Percentiles rank a stretch among this genome's conserved stretches.
These are phyloP conservation scores for Microplitis demolitor DNA, from an alignment of 1,140 invertebrate species.

Conservation along the genomic window DNA sequence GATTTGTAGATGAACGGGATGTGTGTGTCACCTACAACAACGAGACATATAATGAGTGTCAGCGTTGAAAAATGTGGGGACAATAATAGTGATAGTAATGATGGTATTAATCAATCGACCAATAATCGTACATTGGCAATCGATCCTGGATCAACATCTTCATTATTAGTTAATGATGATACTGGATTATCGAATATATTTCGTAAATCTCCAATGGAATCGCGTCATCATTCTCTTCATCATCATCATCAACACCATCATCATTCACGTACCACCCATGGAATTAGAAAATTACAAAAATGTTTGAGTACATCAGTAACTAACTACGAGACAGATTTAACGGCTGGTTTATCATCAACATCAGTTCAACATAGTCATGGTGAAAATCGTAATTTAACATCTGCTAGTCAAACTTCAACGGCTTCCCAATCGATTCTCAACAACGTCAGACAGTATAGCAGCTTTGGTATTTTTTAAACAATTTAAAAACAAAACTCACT, in stretches of 20 bases:
- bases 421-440: conserved; percentile 59
- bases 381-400: conserved; percentile 59
- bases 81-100: conserved; percentile 50
- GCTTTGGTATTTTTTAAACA: conserved; percentile 78
- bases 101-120: conserved; percentile 44
- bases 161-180: conserved; percentile 31
- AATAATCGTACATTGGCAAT: conserved; percentile 37
- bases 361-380: conserved; percentile 61
- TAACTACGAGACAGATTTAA: conserved; percentile 67
- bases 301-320: conserved; percentile 79
- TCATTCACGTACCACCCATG: conserved; percentile 79
- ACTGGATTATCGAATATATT: conserved; percentile 9
- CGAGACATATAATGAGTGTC: conserved; percentile 50
- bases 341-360: conserved; percentile 52
- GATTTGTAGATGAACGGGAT: conserved; percentile 79
- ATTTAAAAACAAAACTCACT: conserved; percentile 23
- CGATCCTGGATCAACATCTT: conserved; percentile 33
- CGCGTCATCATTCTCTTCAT: background rate
- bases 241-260: conserved; percentile 55
- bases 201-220: conserved; percentile 7
- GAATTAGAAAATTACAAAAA: conserved; percentile 88
- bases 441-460: conserved; percentile 85
- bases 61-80: conserved; percentile 44
- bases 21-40: conserved; percentile 69
- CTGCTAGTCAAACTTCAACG: conserved; percentile 54